phyloP scores from a whole-genome alignment of 2,113 vertebrate species.

The Amphiprion percula region DNA sequence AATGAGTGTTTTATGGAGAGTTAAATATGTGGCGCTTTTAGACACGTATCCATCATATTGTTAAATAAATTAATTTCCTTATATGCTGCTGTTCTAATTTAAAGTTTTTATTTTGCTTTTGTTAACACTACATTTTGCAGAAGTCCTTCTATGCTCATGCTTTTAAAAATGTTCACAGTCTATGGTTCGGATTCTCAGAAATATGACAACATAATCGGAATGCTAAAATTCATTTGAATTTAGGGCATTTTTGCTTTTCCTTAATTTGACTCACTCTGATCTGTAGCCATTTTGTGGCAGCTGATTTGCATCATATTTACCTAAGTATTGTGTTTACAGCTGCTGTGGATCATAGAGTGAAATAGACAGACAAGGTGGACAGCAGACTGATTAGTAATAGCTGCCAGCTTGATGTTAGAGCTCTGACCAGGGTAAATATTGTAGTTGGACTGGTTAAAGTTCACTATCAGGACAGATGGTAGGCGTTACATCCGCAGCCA shows the following conservation, averaged over 20 bases:
- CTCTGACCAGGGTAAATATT: neutral
- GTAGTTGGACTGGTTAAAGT: neutral
- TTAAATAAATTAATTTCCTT: neutral
- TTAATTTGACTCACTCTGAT: neutral
- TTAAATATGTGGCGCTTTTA: neutral
- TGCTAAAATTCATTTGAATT: too few relatives aligned
- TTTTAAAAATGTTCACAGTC: neutral
- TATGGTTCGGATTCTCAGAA: too few relatives aligned
- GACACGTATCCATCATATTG: neutral
- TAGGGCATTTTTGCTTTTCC: too few relatives aligned
- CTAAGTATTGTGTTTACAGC: neutral
- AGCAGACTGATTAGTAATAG: neutral
- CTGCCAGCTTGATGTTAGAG: neutral
- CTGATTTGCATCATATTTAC: neutral
- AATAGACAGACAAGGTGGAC: too few relatives aligned
- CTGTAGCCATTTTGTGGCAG: neutral
- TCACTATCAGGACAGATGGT: neutral
- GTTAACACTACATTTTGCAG: too few relatives aligned
- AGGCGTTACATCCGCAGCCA: neutral
- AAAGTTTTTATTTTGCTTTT: too few relatives aligned
- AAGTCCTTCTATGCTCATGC: too few relatives aligned
- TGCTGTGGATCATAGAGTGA: too few relatives aligned
- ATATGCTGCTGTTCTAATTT: too few relatives aligned
- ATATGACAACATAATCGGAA: too few relatives aligned
- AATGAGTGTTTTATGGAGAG: neutral